phyloP scores from a whole-genome alignment of 2,888 invertebrate species.

The Microctonus hyperodae region DNA sequence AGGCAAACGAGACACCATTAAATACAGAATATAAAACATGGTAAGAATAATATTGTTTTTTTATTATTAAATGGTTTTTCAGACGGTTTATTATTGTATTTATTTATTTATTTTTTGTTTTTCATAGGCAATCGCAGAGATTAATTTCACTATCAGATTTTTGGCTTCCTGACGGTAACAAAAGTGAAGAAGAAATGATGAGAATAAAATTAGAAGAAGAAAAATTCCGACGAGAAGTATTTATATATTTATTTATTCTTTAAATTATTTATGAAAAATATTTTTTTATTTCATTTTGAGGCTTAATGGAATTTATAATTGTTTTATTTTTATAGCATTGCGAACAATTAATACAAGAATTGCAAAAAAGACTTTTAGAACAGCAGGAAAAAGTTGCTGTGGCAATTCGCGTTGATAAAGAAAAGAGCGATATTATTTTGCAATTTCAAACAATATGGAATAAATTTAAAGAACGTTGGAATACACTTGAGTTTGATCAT shows the following conservation, averaged over 20 bases:
- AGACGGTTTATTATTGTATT: too few species aligned
- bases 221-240: conserved; percentile 76
- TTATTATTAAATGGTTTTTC: too few species aligned
- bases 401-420: conserved; percentile 77
- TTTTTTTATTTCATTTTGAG: too few species aligned
- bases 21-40: conserved; percentile 46
- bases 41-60: conserved; percentile 42
- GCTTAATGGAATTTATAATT: conserved; percentile 14
- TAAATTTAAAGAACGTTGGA: conserved; percentile 63
- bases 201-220: conserved; percentile 75
- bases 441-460: conserved; percentile 73
- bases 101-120: conserved; percentile 14
- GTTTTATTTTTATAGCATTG: conserved; percentile 69
- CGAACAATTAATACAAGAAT: conserved; percentile 76
- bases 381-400: conserved; percentile 82
- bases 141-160: conserved; percentile 70
- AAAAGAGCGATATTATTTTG: conserved; percentile 75
- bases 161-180: conserved; percentile 67
- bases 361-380: conserved; percentile 77
- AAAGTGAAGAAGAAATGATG: conserved; percentile 56
- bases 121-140: conserved; percentile 51
- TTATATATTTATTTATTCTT: neutral
- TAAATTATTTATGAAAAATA: neutral
- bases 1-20: conserved; percentile 21
- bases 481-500: conserved; percentile 59